Base-by-base conservation (phyloP, 53 echinoderm and acorn worm species). In the Zoroaster sp. region DNA sequence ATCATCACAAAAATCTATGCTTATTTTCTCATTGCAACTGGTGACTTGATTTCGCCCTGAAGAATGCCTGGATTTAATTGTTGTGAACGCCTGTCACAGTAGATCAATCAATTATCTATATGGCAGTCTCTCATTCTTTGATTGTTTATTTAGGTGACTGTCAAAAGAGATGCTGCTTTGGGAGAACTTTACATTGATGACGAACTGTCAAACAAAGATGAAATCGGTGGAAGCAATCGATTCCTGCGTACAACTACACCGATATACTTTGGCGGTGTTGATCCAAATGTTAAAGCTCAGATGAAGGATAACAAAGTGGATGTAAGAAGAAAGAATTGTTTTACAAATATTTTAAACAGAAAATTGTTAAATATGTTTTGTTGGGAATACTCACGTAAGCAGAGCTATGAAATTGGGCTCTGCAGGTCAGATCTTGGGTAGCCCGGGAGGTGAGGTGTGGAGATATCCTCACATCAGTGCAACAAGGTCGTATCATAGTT, bases 161-260 rank as follows among this genome's bases (percentile, higher is more conserved):
- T 91, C 23, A 47, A 41, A 5, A 76, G 95, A 63, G 35, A 42
- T 1, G 34, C 44, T 3, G 72, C 35, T 0, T 11, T 55, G 2
- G 95, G 95, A 13, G 83, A 93, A 35, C 83, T 95, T 15, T 66
- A 38, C 87, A 89, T 94, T 17, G 96, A 96, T 78, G 93, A 83
- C 0, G 82, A 43, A 66, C 14, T 92, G 40, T 94, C 91, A 3
- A 71, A 72, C 1, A 74, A 54, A 34, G 96, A 89, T 3, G 74
- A 71, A 17, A 88, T 87, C 2, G 20, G 35, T 0, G 75, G 83
- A 12, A 47, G 13, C 20, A 90, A 78, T 41, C 36, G 32, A 6
- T 88, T 73, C 40, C 85, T 94, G 31, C 9, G 31, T 0, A 80
- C 94, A 1, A 66, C 51, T 4, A 77, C 88, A 11, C 83, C 88